Conservation (phyloP, 2,113 vertebrate species). For the Colossoma macropomum region DNA sequence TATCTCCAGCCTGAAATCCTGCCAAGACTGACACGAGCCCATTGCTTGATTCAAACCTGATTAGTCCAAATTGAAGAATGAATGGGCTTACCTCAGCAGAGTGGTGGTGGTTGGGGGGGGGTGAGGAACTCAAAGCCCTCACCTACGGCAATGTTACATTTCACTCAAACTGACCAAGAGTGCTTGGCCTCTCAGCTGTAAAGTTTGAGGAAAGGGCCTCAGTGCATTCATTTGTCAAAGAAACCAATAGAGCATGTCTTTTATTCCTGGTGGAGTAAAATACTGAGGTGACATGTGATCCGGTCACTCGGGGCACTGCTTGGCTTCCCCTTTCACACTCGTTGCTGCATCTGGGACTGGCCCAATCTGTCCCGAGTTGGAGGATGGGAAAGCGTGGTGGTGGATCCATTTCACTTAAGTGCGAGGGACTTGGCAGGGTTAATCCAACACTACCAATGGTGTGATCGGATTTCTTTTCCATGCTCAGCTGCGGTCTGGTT, state of each 20-base stretch:
- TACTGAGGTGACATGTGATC: constrained; percentile 56
- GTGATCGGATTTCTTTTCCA: constrained; percentile 58
- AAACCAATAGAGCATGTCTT: constrained; percentile 50
- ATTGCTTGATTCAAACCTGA: constrained; percentile 79
- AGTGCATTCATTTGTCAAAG: constrained; percentile 55
- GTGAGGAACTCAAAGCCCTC: constrained; percentile 42
- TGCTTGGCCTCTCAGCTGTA: constrained; percentile 50
- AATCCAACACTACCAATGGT: constrained; percentile 62
- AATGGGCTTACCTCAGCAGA: constrained; percentile 67
- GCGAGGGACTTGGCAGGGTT: constrained; percentile 56
- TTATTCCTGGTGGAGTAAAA: constrained; percentile 47
- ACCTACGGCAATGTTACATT: constrained; percentile 60
- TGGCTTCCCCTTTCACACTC: constrained; percentile 40
- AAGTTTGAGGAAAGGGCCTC: constrained; percentile 53
- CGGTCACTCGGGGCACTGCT: constrained; percentile 42
- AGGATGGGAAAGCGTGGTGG: constrained; percentile 37
- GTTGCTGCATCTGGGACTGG: constrained; percentile 35
- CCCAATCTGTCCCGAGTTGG: constrained; percentile 9
- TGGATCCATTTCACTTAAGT: constrained; percentile 67
- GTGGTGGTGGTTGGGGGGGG: constrained; percentile 34
- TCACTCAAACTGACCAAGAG: constrained; percentile 50
- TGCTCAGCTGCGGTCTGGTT: constrained; percentile 55
- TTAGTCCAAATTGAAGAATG: constrained; percentile 78
- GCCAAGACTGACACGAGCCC: constrained; percentile 76
- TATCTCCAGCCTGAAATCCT: constrained; percentile 75